A percentile compares a stretch with the other conserved stretches of the same genome.
Conservation (phyloP, 1,140 invertebrate genomes). For the Apis dorsata region DNA sequence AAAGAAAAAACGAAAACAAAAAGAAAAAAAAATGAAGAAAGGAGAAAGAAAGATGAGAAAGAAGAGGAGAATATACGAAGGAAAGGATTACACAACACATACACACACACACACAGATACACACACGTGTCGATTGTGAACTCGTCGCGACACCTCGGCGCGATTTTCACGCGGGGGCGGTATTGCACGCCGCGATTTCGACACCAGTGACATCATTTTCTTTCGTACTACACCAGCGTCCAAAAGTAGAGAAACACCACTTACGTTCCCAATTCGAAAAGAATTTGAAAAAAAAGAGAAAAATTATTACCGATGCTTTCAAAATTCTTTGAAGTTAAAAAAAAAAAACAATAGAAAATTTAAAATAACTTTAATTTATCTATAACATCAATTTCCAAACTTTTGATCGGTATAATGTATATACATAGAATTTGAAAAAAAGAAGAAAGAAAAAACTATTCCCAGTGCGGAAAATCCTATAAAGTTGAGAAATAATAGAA, state of each 20-base stretch:
- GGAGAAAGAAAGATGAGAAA: neutral
- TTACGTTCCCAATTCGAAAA: too few relatives aligned
- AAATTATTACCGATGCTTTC: too few relatives aligned
- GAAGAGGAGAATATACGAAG: neutral
- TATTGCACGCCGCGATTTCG: conserved; percentile 6
- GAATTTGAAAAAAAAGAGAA: too few relatives aligned
- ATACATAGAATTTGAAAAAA: neutral
- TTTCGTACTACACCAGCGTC: conserved; percentile 11
- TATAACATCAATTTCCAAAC: neutral
- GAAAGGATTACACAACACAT: neutral
- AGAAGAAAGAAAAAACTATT: too few relatives aligned
- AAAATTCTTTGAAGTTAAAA: too few relatives aligned
- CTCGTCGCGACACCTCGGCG: neutral
- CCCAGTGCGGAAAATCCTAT: too few relatives aligned
- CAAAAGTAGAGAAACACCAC: neutral
- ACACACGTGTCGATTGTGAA: neutral
- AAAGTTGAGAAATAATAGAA: too few relatives aligned
- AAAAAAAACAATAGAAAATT: too few relatives aligned
- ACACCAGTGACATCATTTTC: conserved; percentile 41
- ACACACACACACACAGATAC: neutral
- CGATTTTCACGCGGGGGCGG: neutral
- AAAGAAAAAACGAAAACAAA: too few relatives aligned
- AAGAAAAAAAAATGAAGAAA: neutral
- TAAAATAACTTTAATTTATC: too few relatives aligned
- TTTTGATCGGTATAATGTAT: neutral